Conservation (phyloP, 30 jellyfish, hydroid and myxozoan genomes). For the Pelagia noctiluca region DNA sequence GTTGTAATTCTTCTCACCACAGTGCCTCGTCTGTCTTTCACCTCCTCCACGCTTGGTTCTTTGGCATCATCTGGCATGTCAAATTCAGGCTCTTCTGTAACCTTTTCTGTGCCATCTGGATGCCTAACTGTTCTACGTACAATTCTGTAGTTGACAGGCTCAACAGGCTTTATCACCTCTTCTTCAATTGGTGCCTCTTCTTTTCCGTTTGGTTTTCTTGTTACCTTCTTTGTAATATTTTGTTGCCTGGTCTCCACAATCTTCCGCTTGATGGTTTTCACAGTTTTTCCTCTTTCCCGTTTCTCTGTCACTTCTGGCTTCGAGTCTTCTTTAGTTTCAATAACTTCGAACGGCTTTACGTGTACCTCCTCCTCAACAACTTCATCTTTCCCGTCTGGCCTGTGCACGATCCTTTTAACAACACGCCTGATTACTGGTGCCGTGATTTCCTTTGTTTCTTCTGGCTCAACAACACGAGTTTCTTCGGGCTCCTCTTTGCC, state of each 20-base stretch:
- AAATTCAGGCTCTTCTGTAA: conserved; percentile 67
- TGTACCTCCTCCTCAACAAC: conserved; percentile 36
- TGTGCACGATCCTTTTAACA: too few species aligned
- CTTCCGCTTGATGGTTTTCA: conserved; percentile 17
- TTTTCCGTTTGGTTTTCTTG: conserved; percentile 72
- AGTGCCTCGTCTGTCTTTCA: conserved; percentile 45
- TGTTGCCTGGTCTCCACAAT: conserved; percentile 25
- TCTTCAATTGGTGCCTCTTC: conserved; percentile 85
- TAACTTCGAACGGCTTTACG: conserved; percentile 26
- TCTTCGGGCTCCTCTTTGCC: conserved; percentile 20
- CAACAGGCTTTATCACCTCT: conserved; percentile 61
- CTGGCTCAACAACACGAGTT: neutral
- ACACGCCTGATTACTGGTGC: too few species aligned
- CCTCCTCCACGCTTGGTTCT: conserved; percentile 38
- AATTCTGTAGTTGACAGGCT: conserved; percentile 44
- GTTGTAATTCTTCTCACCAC: conserved; percentile 43
- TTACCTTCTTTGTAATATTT: conserved; percentile 63
- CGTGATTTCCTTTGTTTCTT: neutral
- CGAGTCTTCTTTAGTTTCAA: neutral
- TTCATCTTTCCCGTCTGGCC: conserved; percentile 40
- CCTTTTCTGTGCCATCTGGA: conserved; percentile 68
- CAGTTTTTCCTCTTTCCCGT: conserved; percentile 28
- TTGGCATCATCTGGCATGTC: conserved; percentile 61
- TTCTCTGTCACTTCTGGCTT: neutral
- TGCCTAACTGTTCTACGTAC: conserved; percentile 45